A percentile compares a stretch with the other conserved stretches of the same genome.
Evolutionary conservation across 2,888 invertebrate species (phyloP).

Genomic region (Dynastes grantii): DNA sequence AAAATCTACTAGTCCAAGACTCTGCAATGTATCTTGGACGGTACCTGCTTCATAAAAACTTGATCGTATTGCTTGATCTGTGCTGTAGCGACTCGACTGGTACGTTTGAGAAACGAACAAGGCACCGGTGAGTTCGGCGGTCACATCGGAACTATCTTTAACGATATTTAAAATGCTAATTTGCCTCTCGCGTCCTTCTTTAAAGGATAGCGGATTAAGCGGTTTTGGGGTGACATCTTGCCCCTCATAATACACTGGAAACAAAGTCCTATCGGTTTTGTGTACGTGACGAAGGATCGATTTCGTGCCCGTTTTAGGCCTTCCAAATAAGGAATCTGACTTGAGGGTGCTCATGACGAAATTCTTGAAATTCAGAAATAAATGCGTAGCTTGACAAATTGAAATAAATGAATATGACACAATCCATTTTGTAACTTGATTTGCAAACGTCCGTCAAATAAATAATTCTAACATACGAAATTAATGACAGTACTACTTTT

Average conservation of each 20-base stretch:
- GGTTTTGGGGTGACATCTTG: slow-evolving; percentile 70
- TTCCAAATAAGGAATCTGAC: neutral
- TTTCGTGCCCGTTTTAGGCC: slow-evolving; percentile 21
- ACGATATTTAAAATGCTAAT: slow-evolving; percentile 55
- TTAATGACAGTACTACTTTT: no score
- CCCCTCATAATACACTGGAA: slow-evolving; percentile 56
- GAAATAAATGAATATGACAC: neutral
- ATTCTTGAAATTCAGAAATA: neutral
- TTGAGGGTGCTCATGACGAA: slow-evolving; percentile 19
- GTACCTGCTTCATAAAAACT: slow-evolving; percentile 14
- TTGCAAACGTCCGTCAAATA: neutral
- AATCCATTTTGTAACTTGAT: slow-evolving; percentile 38
- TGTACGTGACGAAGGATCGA: slow-evolving; percentile 40
- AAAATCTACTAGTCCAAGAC: neutral
- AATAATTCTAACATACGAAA: neutral
- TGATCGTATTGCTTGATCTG: slow-evolving; percentile 7
- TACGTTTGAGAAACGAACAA: slow-evolving; percentile 23
- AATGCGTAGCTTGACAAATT: neutral
- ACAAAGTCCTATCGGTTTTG: slow-evolving; percentile 36
- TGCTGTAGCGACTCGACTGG: slow-evolving; percentile 32
- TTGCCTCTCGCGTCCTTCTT: slow-evolving; percentile 65
- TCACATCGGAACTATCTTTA: slow-evolving; percentile 19
- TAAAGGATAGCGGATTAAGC: slow-evolving; percentile 65
- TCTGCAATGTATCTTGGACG: neutral
- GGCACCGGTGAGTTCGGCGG: slow-evolving; percentile 1